These are phyloP conservation scores for Apotomis turbidana DNA, from an alignment of 2,888 invertebrate genomes.

Conservation along the genomic window DNA sequence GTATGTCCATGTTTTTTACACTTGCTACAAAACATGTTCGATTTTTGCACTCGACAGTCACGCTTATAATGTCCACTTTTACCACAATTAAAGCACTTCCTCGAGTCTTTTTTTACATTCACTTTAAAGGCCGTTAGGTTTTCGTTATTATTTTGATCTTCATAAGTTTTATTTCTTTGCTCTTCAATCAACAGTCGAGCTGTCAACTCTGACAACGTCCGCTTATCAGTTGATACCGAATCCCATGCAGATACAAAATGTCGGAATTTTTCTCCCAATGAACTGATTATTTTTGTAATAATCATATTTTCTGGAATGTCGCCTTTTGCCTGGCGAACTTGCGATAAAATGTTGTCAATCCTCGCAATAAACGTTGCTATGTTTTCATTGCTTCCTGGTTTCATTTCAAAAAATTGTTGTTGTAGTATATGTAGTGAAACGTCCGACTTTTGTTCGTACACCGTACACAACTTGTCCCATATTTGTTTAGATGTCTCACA, in stretches of 20 bases:
- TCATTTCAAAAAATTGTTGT: neutral
- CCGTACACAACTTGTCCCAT: constrained; percentile 3
- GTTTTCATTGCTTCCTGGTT: neutral
- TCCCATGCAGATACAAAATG: constrained; percentile 34
- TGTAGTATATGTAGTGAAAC: neutral
- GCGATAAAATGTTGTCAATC: neutral
- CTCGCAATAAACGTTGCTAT: constrained; percentile 1
- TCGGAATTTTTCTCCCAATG: constrained; percentile 14
- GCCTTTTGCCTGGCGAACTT: neutral
- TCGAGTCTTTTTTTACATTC: too few species aligned
- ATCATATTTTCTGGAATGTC: constrained; percentile 2
- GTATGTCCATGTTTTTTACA: too few species aligned
- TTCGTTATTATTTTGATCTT: constrained; percentile 17
- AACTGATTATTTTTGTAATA: constrained; percentile 8
- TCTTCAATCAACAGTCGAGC: constrained; percentile 28
- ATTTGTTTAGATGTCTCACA: neutral
- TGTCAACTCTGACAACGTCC: constrained; percentile 14
- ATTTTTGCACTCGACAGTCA: too few species aligned
- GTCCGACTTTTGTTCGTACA: constrained; percentile 1
- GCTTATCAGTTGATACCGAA: constrained; percentile 2
- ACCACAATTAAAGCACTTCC: too few species aligned
- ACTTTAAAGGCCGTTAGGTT: constrained; percentile 10
- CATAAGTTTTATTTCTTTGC: constrained; percentile 24
- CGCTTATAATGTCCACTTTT: too few species aligned
- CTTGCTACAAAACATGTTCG: too few species aligned